Conservation (phyloP, 1,140 invertebrate genomes). For the Bombus balteatus region DNA sequence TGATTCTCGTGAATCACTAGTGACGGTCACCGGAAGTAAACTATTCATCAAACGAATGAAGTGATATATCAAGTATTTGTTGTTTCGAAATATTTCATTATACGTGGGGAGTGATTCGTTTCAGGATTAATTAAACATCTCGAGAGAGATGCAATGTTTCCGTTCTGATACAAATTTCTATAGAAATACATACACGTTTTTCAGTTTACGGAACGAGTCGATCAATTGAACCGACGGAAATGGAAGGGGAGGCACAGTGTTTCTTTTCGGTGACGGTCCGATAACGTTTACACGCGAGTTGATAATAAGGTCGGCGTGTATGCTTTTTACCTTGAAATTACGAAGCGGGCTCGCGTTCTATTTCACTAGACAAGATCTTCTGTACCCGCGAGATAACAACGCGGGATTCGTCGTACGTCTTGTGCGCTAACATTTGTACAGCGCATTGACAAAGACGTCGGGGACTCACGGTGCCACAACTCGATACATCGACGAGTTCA, state of each 20-base stretch:
- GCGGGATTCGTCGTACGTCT: constrained; percentile 13
- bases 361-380: constrained; percentile 13
- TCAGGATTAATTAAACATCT: background rate
- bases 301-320: background rate
- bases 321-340: background rate
- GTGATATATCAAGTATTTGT: background rate
- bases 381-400: constrained; percentile 3
- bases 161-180: background rate
- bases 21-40: background rate
- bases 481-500: constrained; percentile 58
- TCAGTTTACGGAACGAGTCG: background rate
- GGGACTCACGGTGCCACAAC: constrained; percentile 39
- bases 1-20: background rate
- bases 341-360: constrained; percentile 3
- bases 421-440: constrained; percentile 43
- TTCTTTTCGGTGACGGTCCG: background rate
- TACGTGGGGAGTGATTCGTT: background rate
- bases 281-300: background rate
- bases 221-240: background rate
- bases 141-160: background rate
- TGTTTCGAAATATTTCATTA: background rate
- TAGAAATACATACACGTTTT: background rate
- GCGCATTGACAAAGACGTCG: constrained; percentile 38
- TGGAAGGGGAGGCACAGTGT: background rate
- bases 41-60: background rate